Conservation (phyloP, 2,888 invertebrate species). For the Schizotus pectinicornis region DNA sequence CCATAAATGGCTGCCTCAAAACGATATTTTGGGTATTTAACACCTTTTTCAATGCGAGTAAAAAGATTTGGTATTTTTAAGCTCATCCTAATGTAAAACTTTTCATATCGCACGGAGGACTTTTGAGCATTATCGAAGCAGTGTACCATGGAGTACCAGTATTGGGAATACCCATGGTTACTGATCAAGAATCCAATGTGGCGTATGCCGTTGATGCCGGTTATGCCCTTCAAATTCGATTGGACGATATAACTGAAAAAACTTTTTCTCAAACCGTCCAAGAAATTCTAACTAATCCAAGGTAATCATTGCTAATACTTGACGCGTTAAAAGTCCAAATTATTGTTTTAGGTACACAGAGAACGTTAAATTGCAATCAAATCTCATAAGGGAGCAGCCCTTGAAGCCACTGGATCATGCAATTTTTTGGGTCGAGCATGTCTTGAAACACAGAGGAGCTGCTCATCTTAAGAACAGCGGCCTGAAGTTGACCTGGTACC, state of each 20-base stretch:
- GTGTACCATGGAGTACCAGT: constrained; percentile 60
- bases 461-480: constrained; percentile 39
- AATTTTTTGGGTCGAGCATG: constrained; percentile 46
- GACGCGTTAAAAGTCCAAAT: not conserved
- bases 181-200: constrained; percentile 61
- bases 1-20: constrained; percentile 72
- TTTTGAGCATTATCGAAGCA: constrained; percentile 64
- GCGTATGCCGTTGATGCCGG: constrained; percentile 57
- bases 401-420: constrained; percentile 42
- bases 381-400: constrained; percentile 39
- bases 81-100: constrained; percentile 63
- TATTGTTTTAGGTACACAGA: constrained; percentile 35
- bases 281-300: constrained; percentile 29
- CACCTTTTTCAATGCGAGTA: too few species aligned
- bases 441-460: constrained; percentile 42
- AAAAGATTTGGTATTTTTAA: too few species aligned
- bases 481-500: constrained; percentile 38
- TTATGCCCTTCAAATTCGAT: constrained; percentile 55
- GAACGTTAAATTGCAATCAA: constrained; percentile 36
- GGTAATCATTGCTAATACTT: constrained; percentile 11
- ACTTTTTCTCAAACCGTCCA: constrained; percentile 49
- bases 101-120: constrained; percentile 67
- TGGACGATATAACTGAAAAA: constrained; percentile 55
- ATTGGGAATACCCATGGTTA: constrained; percentile 62
- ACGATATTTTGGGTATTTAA: constrained; percentile 41